Evolutionary conservation across 2,113 vertebrate genomes (phyloP).

Genomic region (Cynoglossus semilaevis): DNA sequence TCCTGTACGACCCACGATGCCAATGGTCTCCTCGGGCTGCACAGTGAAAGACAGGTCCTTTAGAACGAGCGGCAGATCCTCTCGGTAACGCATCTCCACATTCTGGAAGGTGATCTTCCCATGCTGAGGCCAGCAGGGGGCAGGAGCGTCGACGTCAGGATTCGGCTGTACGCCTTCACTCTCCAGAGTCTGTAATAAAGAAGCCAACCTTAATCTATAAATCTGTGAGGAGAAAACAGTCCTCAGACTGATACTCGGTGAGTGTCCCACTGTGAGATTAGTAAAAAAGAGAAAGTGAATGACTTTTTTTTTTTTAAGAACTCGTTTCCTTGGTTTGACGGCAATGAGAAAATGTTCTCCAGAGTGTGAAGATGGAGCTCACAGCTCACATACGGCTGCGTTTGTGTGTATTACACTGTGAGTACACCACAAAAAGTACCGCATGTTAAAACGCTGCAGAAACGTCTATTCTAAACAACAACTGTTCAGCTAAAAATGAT

Average conservation of each 20-base stretch:
- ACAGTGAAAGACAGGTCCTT: conserved; percentile 78
- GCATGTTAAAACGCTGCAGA: too few species aligned
- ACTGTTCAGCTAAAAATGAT: too few species aligned
- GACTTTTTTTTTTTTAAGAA: conserved; percentile 15
- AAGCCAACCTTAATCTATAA: conserved; percentile 45
- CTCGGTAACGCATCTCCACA: conserved; percentile 79
- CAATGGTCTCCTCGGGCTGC: conserved; percentile 76
- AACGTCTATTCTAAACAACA: too few species aligned
- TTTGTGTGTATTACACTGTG: too few species aligned
- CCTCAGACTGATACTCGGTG: conserved; percentile 23
- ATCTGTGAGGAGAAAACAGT: conserved; percentile 38
- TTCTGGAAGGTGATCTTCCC: conserved; percentile 76
- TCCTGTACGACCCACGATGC: conserved; percentile 81
- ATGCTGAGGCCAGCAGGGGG: conserved; percentile 74
- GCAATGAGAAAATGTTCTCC: conserved; percentile 40
- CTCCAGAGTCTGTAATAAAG: conserved; percentile 72
- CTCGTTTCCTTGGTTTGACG: conserved; percentile 41
- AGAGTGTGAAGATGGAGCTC: conserved; percentile 24
- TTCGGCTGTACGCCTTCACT: conserved; percentile 65
- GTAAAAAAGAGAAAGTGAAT: conserved; percentile 18
- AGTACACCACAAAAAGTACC: too few species aligned
- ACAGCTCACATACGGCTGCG: not conserved
- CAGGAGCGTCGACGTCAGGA: conserved; percentile 46
- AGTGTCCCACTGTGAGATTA: conserved; percentile 37
- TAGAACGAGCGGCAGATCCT: conserved; percentile 76